phyloP scores from a whole-genome alignment of 2,797 vertebrate genomes.

The Chrysocyon brachyurus region DNA sequence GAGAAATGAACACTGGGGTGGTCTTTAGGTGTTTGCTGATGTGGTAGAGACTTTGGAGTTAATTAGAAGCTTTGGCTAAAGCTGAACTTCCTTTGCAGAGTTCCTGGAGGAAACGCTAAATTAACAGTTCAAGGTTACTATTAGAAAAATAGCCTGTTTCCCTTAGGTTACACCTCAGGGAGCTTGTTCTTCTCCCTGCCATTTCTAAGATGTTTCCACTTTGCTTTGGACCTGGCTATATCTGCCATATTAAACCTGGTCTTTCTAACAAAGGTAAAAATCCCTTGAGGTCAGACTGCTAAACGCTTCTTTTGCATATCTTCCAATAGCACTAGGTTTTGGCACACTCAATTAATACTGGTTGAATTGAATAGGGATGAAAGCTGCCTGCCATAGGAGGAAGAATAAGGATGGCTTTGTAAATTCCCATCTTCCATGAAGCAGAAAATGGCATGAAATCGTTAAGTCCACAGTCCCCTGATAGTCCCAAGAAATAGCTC shows the following conservation, averaged over 20 bases:
- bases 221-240: slow-evolving; percentile 1
- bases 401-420: background rate
- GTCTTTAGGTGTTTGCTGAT: slow-evolving; percentile 68
- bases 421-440: background rate
- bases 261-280: background rate
- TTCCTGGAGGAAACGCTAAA: slow-evolving; percentile 81
- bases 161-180: slow-evolving; percentile 48
- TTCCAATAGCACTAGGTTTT: background rate
- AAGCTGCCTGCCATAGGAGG: background rate
- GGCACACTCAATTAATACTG: background rate
- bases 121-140: slow-evolving; percentile 79
- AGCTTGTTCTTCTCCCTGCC: slow-evolving; percentile 30
- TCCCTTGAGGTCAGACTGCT: background rate
- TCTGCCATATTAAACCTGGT: background rate
- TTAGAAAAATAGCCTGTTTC: slow-evolving; percentile 71
- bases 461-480: background rate
- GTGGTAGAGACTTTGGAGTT: slow-evolving; percentile 80
- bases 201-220: slow-evolving; percentile 30
- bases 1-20: slow-evolving; percentile 75
- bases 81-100: slow-evolving; percentile 79
- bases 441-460: background rate
- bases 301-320: background rate
- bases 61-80: slow-evolving; percentile 81
- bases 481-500: background rate
- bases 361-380: background rate